phyloP scores from a whole-genome alignment of 2,113 vertebrate species.

The Nicator chloris region DNA sequence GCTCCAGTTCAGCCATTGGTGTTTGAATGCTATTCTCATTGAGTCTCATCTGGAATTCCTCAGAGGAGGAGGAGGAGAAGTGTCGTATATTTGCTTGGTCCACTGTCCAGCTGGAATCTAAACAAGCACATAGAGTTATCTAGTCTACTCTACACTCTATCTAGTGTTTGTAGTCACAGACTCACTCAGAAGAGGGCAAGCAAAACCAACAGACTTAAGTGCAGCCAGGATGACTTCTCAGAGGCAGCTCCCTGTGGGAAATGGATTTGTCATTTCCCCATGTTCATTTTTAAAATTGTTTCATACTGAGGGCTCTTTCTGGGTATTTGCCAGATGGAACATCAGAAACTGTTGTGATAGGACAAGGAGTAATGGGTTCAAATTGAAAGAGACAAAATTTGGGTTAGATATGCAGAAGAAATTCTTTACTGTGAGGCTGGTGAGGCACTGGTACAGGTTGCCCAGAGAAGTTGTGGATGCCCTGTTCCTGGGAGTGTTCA shows the following conservation, averaged over 20 bases:
- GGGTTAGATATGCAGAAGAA: neutral
- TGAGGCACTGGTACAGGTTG: neutral
- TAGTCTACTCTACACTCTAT: neutral
- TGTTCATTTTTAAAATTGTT: neutral
- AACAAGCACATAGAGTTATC: neutral
- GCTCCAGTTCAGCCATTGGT: neutral
- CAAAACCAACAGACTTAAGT: neutral
- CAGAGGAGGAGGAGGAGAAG: neutral
- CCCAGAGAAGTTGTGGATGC: neutral
- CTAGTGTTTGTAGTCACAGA: neutral
- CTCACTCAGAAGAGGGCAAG: neutral
- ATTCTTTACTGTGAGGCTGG: neutral
- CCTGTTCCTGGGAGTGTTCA: neutral
- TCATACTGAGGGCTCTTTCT: neutral
- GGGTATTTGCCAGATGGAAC: neutral
- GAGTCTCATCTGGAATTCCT: neutral
- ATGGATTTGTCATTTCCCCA: too few relatives aligned
- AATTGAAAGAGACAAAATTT: neutral
- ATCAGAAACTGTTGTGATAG: neutral
- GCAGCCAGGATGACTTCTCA: neutral
- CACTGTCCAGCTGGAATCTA: neutral
- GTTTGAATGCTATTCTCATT: neutral
- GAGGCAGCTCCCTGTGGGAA: too few relatives aligned
- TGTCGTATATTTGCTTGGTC: neutral
- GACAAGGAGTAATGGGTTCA: neutral